phyloP scores from a whole-genome alignment of 2,797 vertebrate species.

The Antrozous pallidus region DNA sequence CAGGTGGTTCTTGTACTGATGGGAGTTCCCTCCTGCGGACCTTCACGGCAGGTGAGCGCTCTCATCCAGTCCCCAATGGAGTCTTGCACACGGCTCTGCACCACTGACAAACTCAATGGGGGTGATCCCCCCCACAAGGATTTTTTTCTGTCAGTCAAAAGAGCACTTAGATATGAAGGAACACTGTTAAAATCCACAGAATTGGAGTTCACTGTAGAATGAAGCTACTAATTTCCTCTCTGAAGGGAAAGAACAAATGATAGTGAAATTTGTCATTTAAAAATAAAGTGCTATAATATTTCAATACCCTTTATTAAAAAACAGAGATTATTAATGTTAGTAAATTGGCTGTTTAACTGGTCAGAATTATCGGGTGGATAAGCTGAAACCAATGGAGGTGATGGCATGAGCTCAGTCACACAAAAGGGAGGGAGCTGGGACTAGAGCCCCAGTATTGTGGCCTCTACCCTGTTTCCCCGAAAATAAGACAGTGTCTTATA shows the following conservation, averaged over 20 bases:
- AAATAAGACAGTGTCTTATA: too few relatives aligned
- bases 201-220: neutral
- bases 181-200: neutral
- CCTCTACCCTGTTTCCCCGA: too few relatives aligned
- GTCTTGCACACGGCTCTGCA: neutral
- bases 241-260: neutral
- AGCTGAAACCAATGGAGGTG: neutral
- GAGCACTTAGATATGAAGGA: neutral
- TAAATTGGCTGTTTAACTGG: neutral
- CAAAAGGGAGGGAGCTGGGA: neutral
- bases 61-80: neutral
- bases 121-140: too few relatives aligned
- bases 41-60: neutral
- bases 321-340: neutral
- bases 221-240: neutral
- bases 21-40: neutral
- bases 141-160: neutral
- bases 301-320: neutral
- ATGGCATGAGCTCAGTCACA: neutral
- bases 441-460: rapidly evolving
- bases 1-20: neutral
- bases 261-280: neutral
- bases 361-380: neutral
- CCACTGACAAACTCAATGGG: neutral
- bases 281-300: neutral